These are phyloP conservation scores for Eurosta solidaginis DNA, from an alignment of 1,140 invertebrate genomes.

Conservation along the genomic window DNA sequence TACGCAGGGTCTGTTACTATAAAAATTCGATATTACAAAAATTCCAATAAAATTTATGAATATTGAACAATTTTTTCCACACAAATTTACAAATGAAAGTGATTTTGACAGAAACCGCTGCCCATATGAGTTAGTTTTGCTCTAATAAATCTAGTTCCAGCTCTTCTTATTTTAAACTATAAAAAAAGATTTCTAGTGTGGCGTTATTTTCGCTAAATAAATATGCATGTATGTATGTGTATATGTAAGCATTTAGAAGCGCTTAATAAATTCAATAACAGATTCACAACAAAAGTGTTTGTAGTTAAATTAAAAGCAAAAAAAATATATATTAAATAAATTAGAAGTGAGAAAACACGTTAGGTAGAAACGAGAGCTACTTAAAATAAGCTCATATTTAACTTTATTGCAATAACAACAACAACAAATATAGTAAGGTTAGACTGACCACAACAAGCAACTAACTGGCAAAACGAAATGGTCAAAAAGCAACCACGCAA, in stretches of 20 bases:
- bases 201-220: not conserved
- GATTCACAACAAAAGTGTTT: not conserved
- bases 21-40: too few relatives aligned
- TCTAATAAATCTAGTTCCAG: not conserved
- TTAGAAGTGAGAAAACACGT: not conserved
- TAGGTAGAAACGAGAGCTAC: not conserved
- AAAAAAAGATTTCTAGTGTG: not conserved
- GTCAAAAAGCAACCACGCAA: conserved; percentile 17
- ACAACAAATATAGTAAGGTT: not conserved
- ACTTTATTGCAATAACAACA: not conserved
- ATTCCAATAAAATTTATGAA: not conserved
- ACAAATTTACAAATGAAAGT: not conserved
- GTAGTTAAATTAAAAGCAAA: not conserved
- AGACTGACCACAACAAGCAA: too few relatives aligned
- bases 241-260: not conserved
- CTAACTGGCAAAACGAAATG: not conserved
- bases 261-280: conserved; percentile 21
- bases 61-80: not conserved
- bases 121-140: not conserved
- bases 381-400: not conserved
- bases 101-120: not conserved
- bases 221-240: not conserved
- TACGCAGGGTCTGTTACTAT: too few relatives aligned
- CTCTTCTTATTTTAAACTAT: not conserved
- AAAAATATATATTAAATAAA: not conserved